phyloP scores from a whole-genome alignment of 2,797 vertebrate genomes.

The Silurus aristotelis region DNA sequence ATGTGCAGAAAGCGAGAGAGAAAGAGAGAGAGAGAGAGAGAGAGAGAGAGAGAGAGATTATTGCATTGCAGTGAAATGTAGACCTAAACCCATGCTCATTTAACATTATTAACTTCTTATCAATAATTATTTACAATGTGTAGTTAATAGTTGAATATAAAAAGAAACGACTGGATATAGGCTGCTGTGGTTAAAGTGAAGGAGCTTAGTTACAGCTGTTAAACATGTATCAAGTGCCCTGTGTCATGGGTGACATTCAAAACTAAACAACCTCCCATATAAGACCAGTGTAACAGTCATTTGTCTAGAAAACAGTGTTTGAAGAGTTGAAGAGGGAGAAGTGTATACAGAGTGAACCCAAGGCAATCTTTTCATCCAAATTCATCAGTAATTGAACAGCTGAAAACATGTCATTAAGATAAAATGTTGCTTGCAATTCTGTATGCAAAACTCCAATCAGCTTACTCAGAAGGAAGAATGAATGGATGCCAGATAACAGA shows the following conservation, averaged over 20 bases:
- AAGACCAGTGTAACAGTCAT: neutral
- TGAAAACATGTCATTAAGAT: constrained; percentile 46
- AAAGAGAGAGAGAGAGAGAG: too few relatives aligned
- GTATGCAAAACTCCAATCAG: neutral
- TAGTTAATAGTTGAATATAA: neutral
- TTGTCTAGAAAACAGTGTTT: neutral
- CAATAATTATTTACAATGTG: too few relatives aligned
- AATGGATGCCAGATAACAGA: neutral
- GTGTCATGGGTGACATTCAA: neutral
- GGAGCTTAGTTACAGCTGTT: neutral
- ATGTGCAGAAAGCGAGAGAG: too few relatives aligned
- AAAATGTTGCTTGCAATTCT: neutral
- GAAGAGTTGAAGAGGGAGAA: neutral
- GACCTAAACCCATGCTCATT: too few relatives aligned
- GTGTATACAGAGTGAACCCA: neutral
- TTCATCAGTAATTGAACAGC: constrained; percentile 26
- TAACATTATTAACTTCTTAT: neutral
- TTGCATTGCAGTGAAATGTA: too few relatives aligned
- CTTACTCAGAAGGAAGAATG: neutral
- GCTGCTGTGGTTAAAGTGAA: neutral
- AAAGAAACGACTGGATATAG: neutral
- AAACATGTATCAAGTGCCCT: neutral
- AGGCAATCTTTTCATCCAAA: neutral
- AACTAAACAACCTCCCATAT: neutral
- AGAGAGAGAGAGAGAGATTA: too few relatives aligned